These are phyloP conservation scores for Prenolepis imparis DNA, from an alignment of 2,888 invertebrate genomes.

Conservation along the genomic window DNA sequence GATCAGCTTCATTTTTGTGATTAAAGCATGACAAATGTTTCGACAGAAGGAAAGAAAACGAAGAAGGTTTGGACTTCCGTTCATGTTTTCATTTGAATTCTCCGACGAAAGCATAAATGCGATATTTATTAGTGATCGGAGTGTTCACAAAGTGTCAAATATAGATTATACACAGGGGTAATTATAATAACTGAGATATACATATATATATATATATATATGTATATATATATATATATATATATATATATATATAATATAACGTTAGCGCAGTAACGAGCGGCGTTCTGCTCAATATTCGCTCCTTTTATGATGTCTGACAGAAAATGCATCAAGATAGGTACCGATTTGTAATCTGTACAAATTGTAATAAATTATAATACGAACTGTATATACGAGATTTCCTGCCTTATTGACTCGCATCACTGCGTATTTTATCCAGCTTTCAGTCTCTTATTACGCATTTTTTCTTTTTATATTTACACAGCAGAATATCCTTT, in stretches of 20 bases:
- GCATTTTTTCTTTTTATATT: neutral
- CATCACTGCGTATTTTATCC: neutral
- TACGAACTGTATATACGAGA: slow-evolving; percentile 62
- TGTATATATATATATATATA: neutral
- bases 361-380: slow-evolving; percentile 78
- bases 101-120: slow-evolving; percentile 27
- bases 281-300: slow-evolving; percentile 76
- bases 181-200: slow-evolving; percentile 64
- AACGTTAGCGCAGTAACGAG: slow-evolving; percentile 75
- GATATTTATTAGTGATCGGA: slow-evolving; percentile 65
- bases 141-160: slow-evolving; percentile 71
- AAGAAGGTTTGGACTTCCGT: slow-evolving; percentile 9
- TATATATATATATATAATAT: slow-evolving; percentile 34
- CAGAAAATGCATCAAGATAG: slow-evolving; percentile 71
- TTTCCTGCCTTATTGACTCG: neutral
- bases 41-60: neutral
- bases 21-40: slow-evolving; percentile 13
- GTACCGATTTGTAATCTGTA: slow-evolving; percentile 78
- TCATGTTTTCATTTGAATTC: slow-evolving; percentile 16
- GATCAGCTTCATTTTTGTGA: neutral
- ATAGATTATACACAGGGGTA: slow-evolving; percentile 73
- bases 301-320: slow-evolving; percentile 76
- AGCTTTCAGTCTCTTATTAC: neutral
- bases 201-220: neutral
- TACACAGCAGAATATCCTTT: neutral